Evolutionary conservation across 2,797 vertebrate genomes (phyloP), one percentile per base, ranked within the genome.

Genomic region (Emys orbicularis): DNA sequence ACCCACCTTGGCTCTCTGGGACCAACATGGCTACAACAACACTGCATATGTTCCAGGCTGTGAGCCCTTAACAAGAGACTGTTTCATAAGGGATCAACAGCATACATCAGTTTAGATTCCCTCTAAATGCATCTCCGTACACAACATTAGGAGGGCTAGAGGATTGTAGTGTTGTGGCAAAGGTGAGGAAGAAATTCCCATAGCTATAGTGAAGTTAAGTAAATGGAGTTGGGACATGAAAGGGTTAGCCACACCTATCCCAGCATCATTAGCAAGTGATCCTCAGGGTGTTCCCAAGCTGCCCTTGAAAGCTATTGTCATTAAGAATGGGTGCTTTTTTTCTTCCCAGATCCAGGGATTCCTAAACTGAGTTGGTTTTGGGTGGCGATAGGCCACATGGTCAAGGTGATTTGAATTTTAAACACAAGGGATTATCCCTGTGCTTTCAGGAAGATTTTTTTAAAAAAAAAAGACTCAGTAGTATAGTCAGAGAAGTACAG

Each of bases 271-370:
- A 83, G 44, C 54, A 86, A 81, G 84, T 16, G n/a, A 57, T 65
- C 68, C 85, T 57, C 41, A 72, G 72, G 83, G 79, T 77, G 79
- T 89, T 82, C 65, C 79, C 61, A 86, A 92, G 29, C 41, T 77
- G 50, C 56, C 91, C 49, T 74, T 85, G 86, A 81, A 61, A 88
- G 74, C 81, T 49, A 61, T 81, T 89, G 91, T 88, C 65, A 54
- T 37, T 19, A 52, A 92, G 86, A 92, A 61, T 76, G 59, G 31
- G 59, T 61, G 37, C n/a, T 74, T 25, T 74, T 25, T 74, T 74
- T 13, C n/a, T 25, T 37, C 9, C 10, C 12, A 41, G 5, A 16
- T 49, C 13, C 29, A 31, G 8, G 27, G 76, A 50, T 79, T 41
- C 8, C 76, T 49, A 29, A 77, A 5, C 15, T 79, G 29, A 49